These are phyloP conservation scores for Acanthornis magna DNA, from an alignment of 2,797 vertebrate species.

Conservation along the genomic window DNA sequence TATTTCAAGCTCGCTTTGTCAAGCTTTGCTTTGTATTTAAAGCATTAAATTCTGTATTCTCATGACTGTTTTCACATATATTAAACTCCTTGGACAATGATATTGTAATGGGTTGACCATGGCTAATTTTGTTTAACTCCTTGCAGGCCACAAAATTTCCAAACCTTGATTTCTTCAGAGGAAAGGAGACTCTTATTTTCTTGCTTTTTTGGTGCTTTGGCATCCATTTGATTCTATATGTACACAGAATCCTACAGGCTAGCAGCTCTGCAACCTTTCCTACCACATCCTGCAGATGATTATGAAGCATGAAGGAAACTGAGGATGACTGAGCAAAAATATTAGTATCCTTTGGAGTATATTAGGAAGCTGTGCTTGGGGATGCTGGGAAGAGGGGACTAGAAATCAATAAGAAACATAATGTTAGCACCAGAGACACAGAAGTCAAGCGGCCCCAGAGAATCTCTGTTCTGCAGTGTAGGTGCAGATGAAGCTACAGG, in stretches of 20 bases:
- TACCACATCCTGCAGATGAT: neutral
- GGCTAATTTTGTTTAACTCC: neutral
- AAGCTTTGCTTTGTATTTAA: neutral
- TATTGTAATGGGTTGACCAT: neutral
- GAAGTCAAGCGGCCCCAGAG: neutral
- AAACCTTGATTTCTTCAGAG: neutral
- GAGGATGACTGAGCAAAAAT: neutral
- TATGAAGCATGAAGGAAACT: neutral
- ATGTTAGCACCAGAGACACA: neutral
- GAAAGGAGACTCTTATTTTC: neutral
- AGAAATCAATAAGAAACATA: neutral
- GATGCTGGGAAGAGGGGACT: neutral
- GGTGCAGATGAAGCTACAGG: neutral
- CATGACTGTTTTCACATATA: neutral
- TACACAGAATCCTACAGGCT: neutral
- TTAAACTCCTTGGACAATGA: neutral
- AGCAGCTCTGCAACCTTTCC: neutral
- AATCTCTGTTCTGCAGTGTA: neutral
- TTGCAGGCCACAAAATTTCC: neutral
- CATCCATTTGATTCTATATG: neutral
- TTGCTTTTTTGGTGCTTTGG: neutral
- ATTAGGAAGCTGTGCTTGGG: neutral
- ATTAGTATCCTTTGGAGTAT: neutral
- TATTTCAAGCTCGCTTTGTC: neutral
- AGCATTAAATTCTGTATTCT: neutral